phyloP scores from a whole-genome alignment of 2,888 invertebrate species.

The Cyaniris semiargus region DNA sequence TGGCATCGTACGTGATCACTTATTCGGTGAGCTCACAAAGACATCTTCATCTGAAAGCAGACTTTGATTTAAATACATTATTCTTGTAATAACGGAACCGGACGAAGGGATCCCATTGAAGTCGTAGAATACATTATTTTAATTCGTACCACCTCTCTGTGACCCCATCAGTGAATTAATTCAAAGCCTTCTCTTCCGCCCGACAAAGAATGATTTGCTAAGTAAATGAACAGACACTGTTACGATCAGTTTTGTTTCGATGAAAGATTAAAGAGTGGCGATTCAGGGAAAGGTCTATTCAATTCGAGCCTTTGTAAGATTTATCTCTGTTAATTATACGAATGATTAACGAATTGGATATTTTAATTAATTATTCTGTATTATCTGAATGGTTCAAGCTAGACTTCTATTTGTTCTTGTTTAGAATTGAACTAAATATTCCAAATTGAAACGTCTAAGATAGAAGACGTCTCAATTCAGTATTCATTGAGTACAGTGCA shows the following conservation, averaged over 20 bases:
- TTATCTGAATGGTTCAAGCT: conserved; percentile 42
- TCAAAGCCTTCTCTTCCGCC: conserved; percentile 79
- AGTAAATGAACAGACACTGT: conserved; percentile 80
- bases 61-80: conserved; percentile 80
- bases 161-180: conserved; percentile 78
- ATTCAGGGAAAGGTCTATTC: conserved; percentile 70
- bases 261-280: conserved; percentile 76
- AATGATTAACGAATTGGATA: conserved; percentile 70
- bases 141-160: conserved; percentile 79
- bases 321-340: conserved; percentile 76
- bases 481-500: conserved; percentile 71
- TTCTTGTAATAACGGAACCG: conserved; percentile 77
- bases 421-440: conserved; percentile 57
- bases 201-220: conserved; percentile 80
- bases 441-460: conserved; percentile 74
- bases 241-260: conserved; percentile 77
- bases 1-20: conserved; percentile 77
- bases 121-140: conserved; percentile 80
- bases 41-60: conserved; percentile 77
- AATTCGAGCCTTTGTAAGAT: conserved; percentile 65
- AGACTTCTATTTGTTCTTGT: conserved; percentile 14
- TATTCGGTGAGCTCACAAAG: conserved; percentile 71
- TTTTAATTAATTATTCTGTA: conserved; percentile 49
- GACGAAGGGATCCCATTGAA: conserved; percentile 76
- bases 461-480: conserved; percentile 61